A percentile compares a stretch with the other conserved stretches of the same genome.
Evolutionary conservation across 2,113 vertebrate species (phyloP).

Genomic region (Sitta europaea): DNA sequence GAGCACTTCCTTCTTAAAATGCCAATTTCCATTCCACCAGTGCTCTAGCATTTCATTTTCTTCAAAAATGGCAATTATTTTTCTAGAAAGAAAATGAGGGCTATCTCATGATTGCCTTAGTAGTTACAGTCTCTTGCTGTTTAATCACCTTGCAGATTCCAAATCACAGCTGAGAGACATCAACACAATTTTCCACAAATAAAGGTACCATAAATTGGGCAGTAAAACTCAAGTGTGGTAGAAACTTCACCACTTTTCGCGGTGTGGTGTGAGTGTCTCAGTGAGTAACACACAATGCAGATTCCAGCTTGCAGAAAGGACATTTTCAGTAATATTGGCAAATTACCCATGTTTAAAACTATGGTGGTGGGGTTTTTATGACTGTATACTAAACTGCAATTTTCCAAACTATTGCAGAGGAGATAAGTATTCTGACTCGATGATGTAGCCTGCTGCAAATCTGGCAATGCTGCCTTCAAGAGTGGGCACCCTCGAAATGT

Average conservation of each 20-base stretch:
- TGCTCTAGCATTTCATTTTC: background rate
- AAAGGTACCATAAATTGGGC: background rate
- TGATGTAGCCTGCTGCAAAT: background rate
- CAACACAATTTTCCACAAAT: background rate
- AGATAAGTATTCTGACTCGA: background rate
- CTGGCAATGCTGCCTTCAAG: background rate
- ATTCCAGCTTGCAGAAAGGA: background rate
- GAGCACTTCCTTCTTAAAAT: background rate
- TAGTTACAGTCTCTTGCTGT: background rate
- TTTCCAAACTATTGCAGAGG: background rate
- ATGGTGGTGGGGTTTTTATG: background rate
- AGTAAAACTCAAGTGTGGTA: background rate
- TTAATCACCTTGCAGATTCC: background rate
- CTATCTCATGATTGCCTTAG: background rate
- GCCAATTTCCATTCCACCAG: background rate
- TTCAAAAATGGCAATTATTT: background rate
- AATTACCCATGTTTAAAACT: background rate
- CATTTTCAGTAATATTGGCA: background rate
- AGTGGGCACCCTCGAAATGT: background rate
- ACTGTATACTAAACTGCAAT: background rate
- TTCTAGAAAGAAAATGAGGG: slow-evolving; percentile 2
- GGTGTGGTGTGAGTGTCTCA: background rate
- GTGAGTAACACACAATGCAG: background rate
- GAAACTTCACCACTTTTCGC: background rate
- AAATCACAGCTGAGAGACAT: background rate